Percentiles rank a stretch among this genome's conserved stretches.
Conservation (phyloP, 2,888 invertebrate genomes). For the Ormyrus thymus region DNA sequence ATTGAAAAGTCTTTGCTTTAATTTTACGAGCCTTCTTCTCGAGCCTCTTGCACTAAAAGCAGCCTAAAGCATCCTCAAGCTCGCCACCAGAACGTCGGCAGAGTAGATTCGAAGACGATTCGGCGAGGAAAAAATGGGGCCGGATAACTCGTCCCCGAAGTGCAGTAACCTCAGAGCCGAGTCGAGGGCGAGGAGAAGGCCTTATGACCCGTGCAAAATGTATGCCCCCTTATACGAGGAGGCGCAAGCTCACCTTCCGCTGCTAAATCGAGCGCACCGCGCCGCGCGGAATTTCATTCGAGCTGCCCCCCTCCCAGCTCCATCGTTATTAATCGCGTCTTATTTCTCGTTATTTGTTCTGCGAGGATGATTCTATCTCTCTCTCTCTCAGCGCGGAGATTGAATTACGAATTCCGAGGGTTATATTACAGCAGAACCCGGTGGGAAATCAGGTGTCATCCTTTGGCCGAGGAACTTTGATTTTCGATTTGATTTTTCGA, state of each 20-base stretch:
- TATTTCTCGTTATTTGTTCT: constrained; percentile 45
- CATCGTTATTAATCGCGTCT: constrained; percentile 54
- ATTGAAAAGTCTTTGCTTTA: too few species aligned
- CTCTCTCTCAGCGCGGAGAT: constrained; percentile 13
- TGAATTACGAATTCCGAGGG: constrained; percentile 39
- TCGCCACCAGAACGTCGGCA: too few species aligned
- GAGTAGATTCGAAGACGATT: background rate
- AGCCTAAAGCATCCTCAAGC: too few species aligned
- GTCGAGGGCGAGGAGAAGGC: constrained; percentile 61
- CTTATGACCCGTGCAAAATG: constrained; percentile 73
- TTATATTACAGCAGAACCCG: constrained; percentile 38
- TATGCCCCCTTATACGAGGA: constrained; percentile 62
- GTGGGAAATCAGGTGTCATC: constrained; percentile 46
- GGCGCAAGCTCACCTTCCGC: constrained; percentile 30
- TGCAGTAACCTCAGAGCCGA: constrained; percentile 70
- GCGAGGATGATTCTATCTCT: background rate
- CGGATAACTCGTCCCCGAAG: constrained; percentile 72
- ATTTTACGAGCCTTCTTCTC: too few species aligned
- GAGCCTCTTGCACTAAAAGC: too few species aligned
- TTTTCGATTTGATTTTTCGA: constrained; percentile 38
- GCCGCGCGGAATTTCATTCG: constrained; percentile 63
- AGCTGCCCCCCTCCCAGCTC: constrained; percentile 52
- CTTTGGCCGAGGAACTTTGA: constrained; percentile 40
- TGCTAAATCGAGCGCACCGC: constrained; percentile 65
- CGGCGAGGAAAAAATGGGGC: constrained; percentile 16